phyloP scores from a whole-genome alignment of 1,140 invertebrate species.

The Conus ventricosus region DNA sequence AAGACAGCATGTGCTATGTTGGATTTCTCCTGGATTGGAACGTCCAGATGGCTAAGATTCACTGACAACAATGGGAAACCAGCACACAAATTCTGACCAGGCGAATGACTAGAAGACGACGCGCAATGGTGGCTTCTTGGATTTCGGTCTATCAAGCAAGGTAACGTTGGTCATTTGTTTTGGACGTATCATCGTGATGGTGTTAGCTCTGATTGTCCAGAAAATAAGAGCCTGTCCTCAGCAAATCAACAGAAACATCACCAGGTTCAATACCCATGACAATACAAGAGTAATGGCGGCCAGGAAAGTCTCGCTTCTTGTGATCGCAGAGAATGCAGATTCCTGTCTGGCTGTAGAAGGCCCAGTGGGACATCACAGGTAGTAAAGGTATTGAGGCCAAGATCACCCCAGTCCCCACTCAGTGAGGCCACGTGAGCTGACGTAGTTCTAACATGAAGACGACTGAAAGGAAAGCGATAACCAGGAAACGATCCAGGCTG shows the following conservation, averaged over 20 bases:
- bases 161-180: too few species aligned
- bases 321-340: not conserved
- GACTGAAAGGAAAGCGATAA: not conserved
- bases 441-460: not conserved
- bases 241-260: slow-evolving; percentile 24
- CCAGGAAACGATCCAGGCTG: not conserved
- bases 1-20: too few species aligned
- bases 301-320: not conserved
- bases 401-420: not conserved
- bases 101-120: not conserved
- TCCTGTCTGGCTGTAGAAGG: too few species aligned
- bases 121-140: not conserved
- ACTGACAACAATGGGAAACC: too few species aligned
- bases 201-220: slow-evolving; percentile 9
- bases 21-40: too few species aligned
- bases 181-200: not conserved
- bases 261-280: slow-evolving; percentile 43
- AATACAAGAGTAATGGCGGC: not conserved
- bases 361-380: too few species aligned
- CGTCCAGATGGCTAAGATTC: too few species aligned
- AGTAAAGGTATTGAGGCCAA: slow-evolving; percentile 5
- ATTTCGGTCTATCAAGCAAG: not conserved
- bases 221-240: slow-evolving; percentile 47
- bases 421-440: not conserved
- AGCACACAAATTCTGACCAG: too few species aligned